Percentiles rank a stretch among this genome's conserved stretches.
phyloP scores from a whole-genome alignment of 2,797 vertebrate genomes.

The Thunnus albacares region DNA sequence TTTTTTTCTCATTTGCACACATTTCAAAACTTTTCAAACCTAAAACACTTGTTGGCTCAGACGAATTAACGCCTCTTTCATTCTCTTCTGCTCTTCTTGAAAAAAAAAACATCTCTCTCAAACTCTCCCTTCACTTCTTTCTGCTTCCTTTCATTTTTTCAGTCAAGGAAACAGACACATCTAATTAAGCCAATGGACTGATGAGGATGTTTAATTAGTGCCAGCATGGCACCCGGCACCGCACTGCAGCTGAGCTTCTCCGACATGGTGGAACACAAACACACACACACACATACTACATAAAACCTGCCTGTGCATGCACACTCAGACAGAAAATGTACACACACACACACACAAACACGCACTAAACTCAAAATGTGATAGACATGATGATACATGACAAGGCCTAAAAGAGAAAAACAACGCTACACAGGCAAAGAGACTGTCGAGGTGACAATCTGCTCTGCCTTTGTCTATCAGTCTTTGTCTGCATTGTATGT shows the following conservation, averaged over 20 bases:
- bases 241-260: constrained; percentile 66
- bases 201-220: constrained; percentile 77
- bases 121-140: constrained; percentile 7
- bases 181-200: constrained; percentile 77
- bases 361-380: neutral
- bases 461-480: constrained; percentile 9
- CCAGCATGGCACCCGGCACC: constrained; percentile 55
- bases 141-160: constrained; percentile 35
- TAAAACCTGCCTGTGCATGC: neutral
- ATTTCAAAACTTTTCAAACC: constrained; percentile 17
- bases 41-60: constrained; percentile 7
- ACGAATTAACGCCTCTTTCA: constrained; percentile 12
- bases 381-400: constrained; percentile 14
- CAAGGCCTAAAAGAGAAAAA: constrained; percentile 10
- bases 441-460: constrained; percentile 17
- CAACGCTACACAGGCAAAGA: neutral
- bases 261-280: constrained; percentile 31
- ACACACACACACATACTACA: neutral
- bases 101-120: neutral
- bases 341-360: neutral
- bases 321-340: constrained; percentile 1
- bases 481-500: constrained; percentile 35
- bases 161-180: constrained; percentile 63
- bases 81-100: neutral
- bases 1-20: neutral